Evolutionary conservation across 2,113 vertebrate species (phyloP).

Genomic region (Notechis scutatus): DNA sequence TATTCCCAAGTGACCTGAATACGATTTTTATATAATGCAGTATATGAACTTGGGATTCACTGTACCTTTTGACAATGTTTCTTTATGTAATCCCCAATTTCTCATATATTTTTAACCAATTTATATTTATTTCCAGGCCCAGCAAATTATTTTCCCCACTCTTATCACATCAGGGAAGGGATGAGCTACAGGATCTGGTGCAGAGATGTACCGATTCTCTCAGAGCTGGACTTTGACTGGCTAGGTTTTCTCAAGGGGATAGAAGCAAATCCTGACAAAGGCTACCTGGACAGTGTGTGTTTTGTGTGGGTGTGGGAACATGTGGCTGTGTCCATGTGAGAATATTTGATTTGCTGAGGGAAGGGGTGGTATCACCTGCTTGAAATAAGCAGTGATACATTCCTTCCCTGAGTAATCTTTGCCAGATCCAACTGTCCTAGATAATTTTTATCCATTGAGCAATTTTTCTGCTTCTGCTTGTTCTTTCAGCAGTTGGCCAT

Average conservation of each 20-base stretch:
- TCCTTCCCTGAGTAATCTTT: neutral
- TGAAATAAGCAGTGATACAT: neutral
- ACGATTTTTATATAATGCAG: neutral
- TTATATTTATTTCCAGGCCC: neutral
- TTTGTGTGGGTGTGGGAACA: neutral
- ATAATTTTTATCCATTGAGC: neutral
- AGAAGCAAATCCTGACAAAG: neutral
- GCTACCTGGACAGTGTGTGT: too few relatives aligned
- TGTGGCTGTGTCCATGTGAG: neutral
- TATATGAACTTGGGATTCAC: neutral
- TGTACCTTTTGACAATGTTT: neutral
- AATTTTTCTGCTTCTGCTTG: neutral
- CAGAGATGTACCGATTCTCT: neutral
- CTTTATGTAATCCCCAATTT: neutral
- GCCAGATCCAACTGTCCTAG: neutral
- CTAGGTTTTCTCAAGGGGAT: neutral
- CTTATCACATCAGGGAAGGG: neutral
- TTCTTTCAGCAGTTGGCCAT: neutral
- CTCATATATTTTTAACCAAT: neutral
- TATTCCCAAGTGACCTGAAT: neutral
- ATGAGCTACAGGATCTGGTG: neutral
- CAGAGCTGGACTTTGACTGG: neutral
- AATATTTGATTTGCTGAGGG: neutral
- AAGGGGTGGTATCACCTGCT: neutral
- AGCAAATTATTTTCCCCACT: neutral